Conservation (phyloP, 30 jellyfish, hydroid and myxozoan species). For the Aurelia sp. region DNA sequence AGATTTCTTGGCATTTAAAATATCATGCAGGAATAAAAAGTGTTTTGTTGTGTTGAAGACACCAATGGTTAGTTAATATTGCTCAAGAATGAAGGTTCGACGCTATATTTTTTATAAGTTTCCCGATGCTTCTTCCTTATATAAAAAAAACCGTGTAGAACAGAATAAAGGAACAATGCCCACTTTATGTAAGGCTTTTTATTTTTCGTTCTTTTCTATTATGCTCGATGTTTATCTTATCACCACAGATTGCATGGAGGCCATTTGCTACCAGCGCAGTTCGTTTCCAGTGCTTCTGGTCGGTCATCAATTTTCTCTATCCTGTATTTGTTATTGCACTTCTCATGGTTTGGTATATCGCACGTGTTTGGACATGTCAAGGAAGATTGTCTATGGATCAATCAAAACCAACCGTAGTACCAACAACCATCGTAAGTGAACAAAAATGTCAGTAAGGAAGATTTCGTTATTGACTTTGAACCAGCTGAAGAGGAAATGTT, state of each 20-base stretch:
- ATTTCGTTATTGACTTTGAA: too few species aligned
- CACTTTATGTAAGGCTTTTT: too few species aligned
- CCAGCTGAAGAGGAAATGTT: background rate
- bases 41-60: too few species aligned
- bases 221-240: background rate
- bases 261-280: conserved; percentile 75
- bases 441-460: background rate
- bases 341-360: conserved; percentile 77
- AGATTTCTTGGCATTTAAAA: too few species aligned
- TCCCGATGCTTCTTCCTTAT: too few species aligned
- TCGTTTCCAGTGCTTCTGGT: conserved; percentile 63
- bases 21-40: too few species aligned
- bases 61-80: too few species aligned
- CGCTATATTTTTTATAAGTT: too few species aligned
- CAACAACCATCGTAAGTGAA: conserved; percentile 49
- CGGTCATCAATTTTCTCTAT: conserved; percentile 46
- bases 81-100: too few species aligned
- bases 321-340: conserved; percentile 55
- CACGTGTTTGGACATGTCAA: conserved; percentile 74
- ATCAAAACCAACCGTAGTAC: conserved; percentile 16
- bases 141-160: too few species aligned
- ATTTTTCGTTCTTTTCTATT: too few species aligned
- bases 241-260: conserved; percentile 84
- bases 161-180: too few species aligned
- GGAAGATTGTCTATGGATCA: conserved; percentile 73